These are phyloP conservation scores for Hermaeophaga mercurialis DNA, from an alignment of 2,888 invertebrate genomes.

Conservation along the genomic window DNA sequence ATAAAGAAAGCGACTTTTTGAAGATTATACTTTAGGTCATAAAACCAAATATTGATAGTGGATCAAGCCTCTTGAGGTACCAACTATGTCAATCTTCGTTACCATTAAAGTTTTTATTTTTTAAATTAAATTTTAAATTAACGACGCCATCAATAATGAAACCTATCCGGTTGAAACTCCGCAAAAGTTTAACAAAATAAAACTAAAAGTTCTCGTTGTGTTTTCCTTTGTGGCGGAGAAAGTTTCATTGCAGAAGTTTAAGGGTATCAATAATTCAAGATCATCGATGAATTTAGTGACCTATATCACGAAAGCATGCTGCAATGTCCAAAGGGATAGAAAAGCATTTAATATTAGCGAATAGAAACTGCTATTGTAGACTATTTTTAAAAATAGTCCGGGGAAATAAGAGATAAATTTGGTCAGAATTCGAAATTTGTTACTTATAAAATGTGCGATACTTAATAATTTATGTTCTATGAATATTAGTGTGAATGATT, in stretches of 20 bases:
- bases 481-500: no score
- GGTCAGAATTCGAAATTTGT: no score
- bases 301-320: conserved; percentile 39
- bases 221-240: conserved; percentile 22
- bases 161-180: conserved; percentile 17
- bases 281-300: conserved; percentile 40
- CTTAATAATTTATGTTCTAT: no score
- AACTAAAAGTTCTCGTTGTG: conserved; percentile 18
- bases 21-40: no score
- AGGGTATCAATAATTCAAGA: conserved; percentile 40
- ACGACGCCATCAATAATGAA: conserved; percentile 17
- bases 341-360: conserved; percentile 18
- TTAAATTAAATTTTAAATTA: conserved; percentile 4
- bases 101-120: not conserved
- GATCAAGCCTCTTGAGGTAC: no score
- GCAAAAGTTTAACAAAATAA: conserved; percentile 17
- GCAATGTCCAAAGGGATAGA: conserved; percentile 20
- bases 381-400: not conserved
- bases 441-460: no score
- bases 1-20: no score
- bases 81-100: not conserved
- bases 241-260: conserved; percentile 30
- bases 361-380: not conserved
- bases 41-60: no score
- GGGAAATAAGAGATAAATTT: not conserved